phyloP scores from a whole-genome alignment of 2,113 vertebrate species.

The Craseonycteris thonglongyai region DNA sequence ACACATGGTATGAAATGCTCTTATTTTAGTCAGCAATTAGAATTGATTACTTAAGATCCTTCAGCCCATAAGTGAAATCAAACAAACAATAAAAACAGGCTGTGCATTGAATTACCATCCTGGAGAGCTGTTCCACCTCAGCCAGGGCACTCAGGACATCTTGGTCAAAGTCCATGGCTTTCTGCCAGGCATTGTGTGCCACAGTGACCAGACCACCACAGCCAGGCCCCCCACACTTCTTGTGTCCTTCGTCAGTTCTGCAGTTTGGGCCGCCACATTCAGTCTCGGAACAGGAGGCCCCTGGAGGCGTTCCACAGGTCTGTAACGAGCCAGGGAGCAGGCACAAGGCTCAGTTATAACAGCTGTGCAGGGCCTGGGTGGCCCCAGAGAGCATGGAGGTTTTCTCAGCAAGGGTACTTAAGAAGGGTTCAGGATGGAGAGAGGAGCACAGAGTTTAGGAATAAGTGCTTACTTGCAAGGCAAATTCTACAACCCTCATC shows the following conservation, averaged over 20 bases:
- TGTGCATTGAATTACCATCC: slow-evolving; percentile 82
- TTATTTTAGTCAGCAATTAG: not conserved
- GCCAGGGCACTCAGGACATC: slow-evolving; percentile 89
- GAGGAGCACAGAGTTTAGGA: not conserved
- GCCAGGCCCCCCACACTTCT: slow-evolving; percentile 88
- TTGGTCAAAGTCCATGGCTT: slow-evolving; percentile 88
- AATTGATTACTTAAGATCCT: not conserved
- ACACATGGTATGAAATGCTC: not conserved
- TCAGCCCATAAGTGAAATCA: not conserved
- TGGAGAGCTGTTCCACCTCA: slow-evolving; percentile 94
- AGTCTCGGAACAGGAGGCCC: slow-evolving; percentile 81
- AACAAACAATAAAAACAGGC: not conserved
- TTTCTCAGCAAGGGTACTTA: not conserved
- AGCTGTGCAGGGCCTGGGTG: slow-evolving; percentile 28
- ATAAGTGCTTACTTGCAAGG: not conserved
- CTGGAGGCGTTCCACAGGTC: slow-evolving; percentile 87
- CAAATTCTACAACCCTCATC: not conserved
- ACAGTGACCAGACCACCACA: slow-evolving; percentile 85
- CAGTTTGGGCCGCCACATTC: slow-evolving; percentile 90
- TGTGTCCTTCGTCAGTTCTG: slow-evolving; percentile 79
- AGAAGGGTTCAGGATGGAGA: not conserved
- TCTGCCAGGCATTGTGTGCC: slow-evolving; percentile 85
- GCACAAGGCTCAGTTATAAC: not conserved
- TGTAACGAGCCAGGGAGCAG: slow-evolving; percentile 64
- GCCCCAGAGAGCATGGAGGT: not conserved